These are phyloP conservation scores for Archilochus colubris DNA, from an alignment of 2,113 vertebrate genomes.

Conservation along the genomic window DNA sequence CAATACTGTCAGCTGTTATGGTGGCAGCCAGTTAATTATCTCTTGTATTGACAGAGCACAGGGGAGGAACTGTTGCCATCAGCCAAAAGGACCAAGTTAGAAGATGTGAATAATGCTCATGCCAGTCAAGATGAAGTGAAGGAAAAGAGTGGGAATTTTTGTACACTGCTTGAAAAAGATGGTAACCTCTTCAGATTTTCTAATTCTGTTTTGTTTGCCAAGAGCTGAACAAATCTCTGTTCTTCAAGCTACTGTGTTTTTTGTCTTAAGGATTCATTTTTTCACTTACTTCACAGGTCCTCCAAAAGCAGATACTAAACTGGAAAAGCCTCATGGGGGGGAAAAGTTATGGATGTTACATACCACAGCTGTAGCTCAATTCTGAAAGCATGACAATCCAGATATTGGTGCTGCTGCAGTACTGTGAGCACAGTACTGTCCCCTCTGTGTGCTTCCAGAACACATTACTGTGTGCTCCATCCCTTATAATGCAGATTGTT, in stretches of 20 bases:
- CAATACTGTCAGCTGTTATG: neutral
- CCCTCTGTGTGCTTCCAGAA: neutral
- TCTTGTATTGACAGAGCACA: conserved; percentile 58
- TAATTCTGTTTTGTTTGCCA: neutral
- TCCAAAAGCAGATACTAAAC: conserved; percentile 14
- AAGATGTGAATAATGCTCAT: conserved; percentile 61
- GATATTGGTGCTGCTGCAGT: neutral
- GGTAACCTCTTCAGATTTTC: conserved; percentile 61
- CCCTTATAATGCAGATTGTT: neutral
- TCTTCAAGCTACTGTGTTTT: neutral
- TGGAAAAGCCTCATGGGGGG: neutral
- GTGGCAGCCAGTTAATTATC: neutral
- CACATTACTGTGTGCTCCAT: neutral
- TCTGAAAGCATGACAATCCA: neutral
- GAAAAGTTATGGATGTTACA: neutral
- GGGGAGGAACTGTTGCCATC: conserved; percentile 67
- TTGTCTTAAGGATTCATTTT: neutral
- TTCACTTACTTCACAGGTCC: neutral
- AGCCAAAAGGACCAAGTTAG: conserved; percentile 85
- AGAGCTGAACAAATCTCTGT: neutral
- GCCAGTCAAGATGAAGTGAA: conserved; percentile 70
- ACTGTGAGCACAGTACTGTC: neutral
- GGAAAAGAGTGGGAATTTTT: neutral
- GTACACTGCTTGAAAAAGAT: neutral
- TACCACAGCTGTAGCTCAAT: neutral